Evolutionary conservation across 2,113 vertebrate species (phyloP), one percentile per base, ranked within the genome.

Genomic region (Lucifuga dentata): DNA sequence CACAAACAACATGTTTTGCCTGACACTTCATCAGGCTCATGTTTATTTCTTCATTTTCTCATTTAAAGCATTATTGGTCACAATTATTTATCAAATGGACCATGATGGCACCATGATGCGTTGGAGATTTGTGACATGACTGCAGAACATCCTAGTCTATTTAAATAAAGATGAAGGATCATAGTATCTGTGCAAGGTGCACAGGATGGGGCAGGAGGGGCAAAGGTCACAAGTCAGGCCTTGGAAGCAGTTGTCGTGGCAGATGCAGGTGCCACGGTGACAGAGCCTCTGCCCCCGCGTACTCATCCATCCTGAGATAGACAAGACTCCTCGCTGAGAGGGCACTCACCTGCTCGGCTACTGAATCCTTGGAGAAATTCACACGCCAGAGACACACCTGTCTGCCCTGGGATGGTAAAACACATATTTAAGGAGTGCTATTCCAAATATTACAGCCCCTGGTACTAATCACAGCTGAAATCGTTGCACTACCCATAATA

Each of bases 201-300:
- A 86, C 20, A 70, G 8, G 11, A 35, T 36, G 13, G 60, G 63
- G 49, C 68, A 83, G 39, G 74, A 63, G 49, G 81, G 75, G 59
- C 81, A 53, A 8, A 70, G 50, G 16, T 84, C 76, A 59, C 73
- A 86, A 35, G 73, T 53, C 0, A 62, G 65, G 11, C 66, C 79
- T 29, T 41, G 52, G 66, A 76, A 78, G 20, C 16, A 55, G 26
- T 19, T 43, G 44, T 66, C 58, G 13, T 29, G 50, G 39, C 76
- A 79, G 62, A 51, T 36, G 9, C 77, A 84, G 36, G 41, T 36
- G 16, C 78, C 65, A 3, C 80, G 82, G 63, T 62, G 36, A 24
- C 76, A 79, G 24, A 29, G 16, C 79, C 79, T 52, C 50, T 73
- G 49, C 55, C 81, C 12, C 60, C 66, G 35, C 84, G 85, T 5